Evolutionary conservation across 2,113 vertebrate genomes (phyloP).

Genomic region (Columba janthina): DNA sequence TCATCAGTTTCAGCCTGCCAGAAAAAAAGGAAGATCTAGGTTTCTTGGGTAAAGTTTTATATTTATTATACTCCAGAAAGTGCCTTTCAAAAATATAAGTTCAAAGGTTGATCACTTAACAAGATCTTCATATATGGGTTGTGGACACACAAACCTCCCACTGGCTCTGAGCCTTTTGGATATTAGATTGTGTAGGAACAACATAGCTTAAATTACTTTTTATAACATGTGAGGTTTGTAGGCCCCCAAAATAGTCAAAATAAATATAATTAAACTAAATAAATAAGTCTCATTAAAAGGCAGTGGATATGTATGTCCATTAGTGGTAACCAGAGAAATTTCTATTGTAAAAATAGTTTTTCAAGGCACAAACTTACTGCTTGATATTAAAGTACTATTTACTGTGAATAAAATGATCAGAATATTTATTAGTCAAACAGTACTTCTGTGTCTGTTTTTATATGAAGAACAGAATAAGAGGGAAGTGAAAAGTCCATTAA

Average conservation of each 20-base stretch:
- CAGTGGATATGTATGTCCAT: accelerated
- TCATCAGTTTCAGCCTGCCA: background rate
- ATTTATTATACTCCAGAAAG: background rate
- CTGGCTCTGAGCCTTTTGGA: background rate
- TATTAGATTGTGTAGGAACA: background rate
- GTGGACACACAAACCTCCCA: background rate
- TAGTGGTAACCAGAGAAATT: background rate
- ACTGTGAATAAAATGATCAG: background rate
- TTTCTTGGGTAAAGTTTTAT: background rate
- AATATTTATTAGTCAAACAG: background rate
- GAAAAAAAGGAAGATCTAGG: background rate
- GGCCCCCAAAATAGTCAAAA: background rate
- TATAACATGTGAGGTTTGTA: background rate
- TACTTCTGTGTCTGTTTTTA: background rate
- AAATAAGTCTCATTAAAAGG: background rate
- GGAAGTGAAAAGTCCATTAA: background rate
- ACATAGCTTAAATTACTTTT: background rate
- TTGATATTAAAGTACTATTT: background rate
- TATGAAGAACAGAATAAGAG: background rate
- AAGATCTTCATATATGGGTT: background rate
- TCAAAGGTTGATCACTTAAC: background rate
- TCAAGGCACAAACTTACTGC: background rate
- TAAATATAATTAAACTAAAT: background rate
- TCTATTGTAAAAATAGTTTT: background rate
- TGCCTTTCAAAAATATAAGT: background rate